These are phyloP conservation scores for Dermatemys mawii DNA, from an alignment of 2,113 vertebrate species.

Conservation along the genomic window DNA sequence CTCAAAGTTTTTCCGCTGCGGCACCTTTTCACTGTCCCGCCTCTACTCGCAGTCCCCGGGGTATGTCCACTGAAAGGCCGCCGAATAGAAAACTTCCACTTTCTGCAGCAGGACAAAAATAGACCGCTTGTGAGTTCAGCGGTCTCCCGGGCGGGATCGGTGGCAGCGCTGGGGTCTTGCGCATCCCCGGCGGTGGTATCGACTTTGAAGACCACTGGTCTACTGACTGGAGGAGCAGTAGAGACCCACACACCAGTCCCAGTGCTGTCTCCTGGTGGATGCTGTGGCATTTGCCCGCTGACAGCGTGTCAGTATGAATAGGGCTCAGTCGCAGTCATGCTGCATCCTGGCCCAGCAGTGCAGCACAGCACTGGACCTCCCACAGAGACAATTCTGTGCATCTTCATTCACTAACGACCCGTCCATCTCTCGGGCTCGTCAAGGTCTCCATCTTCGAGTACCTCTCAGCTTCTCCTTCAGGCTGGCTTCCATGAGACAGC, in stretches of 20 bases:
- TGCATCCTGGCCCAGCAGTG: not conserved
- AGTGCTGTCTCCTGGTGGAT: not conserved
- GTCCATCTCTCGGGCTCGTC: not conserved
- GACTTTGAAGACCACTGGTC: no score
- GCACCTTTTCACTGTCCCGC: no score
- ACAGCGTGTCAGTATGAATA: not conserved
- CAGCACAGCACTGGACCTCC: not conserved
- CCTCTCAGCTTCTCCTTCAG: not conserved
- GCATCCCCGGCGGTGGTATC: no score
- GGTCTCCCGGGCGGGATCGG: no score
- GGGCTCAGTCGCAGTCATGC: not conserved
- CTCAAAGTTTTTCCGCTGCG: no score
- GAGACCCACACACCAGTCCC: not conserved
- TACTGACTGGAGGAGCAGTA: not conserved
- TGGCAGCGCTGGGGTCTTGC: no score
- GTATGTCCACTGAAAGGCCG: no score
- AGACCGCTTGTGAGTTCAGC: no score
- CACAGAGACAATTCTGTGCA: not conserved
- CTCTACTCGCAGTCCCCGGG: no score
- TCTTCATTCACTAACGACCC: not conserved
- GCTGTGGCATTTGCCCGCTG: not conserved
- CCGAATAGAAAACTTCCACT: no score
- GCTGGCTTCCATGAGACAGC: not conserved
- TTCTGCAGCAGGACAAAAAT: no score
- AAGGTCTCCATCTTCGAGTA: not conserved